Conservation (phyloP, 2,888 invertebrate species). For the Eilema caniola region DNA sequence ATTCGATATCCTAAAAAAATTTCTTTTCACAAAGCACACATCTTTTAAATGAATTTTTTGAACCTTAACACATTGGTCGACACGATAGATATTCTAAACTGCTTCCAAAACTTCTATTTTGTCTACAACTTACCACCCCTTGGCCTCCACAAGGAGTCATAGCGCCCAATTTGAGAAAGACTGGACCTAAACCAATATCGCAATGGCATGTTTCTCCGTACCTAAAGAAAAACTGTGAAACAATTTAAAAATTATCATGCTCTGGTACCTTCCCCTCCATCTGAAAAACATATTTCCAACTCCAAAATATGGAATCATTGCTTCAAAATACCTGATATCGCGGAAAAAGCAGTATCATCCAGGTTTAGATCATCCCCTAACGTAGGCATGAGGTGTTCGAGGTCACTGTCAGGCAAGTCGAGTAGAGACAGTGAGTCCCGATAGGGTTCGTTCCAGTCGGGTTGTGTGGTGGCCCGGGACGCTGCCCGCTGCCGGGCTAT, state of each 20-base stretch:
- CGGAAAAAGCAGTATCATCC: conserved; percentile 75
- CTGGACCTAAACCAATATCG: background rate
- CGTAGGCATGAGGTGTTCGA: conserved; percentile 89
- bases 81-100: background rate
- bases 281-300: background rate
- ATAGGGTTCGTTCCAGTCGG: conserved; percentile 84
- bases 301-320: background rate
- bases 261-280: background rate
- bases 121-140: background rate
- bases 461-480: conserved; percentile 68
- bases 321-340: conserved; percentile 52
- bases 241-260: background rate
- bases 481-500: conserved; percentile 86
- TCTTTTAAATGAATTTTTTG: background rate
- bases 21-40: background rate
- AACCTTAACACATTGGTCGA: too few species aligned
- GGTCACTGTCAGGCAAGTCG: conserved; percentile 84
- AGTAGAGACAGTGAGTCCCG: conserved; percentile 78
- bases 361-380: conserved; percentile 88
- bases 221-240: background rate
- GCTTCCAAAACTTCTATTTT: background rate
- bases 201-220: background rate
- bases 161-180: background rate
- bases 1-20: background rate
- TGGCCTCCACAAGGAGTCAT: background rate